Evolutionary conservation across 2,113 vertebrate species (phyloP), one percentile per base, ranked within the genome.

Genomic region (Perca fluviatilis): DNA sequence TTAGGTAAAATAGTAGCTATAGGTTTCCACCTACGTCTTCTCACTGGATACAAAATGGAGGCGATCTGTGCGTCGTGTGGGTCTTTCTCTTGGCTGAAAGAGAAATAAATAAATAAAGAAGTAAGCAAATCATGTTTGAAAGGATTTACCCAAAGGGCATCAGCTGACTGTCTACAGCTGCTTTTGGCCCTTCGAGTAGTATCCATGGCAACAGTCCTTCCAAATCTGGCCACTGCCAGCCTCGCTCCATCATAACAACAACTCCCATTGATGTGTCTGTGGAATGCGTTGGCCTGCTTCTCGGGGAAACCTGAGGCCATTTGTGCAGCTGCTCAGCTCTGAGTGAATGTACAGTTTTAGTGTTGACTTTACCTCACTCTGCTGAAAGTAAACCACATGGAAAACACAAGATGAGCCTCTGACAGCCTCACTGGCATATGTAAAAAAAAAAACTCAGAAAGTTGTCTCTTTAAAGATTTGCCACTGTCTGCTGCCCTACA

Each of bases 151-250:
- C 92, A 87, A 74, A 89, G 82, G 92, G 88, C 79, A 92, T 94
- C 93, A 95, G 94, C 94, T 93, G 91, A 93, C 93, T 91, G 89
- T 86, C 88, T 92, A 85, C 90, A 92, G 94, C 93, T 95, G 95
- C 93, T 93, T 92, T 90, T 61, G 80, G 86, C 93, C 87, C 82
- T 83, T 69, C 6, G 61, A 87, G 84, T 78, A 74, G 93, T 95
- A 90, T 90, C 93, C 93, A 93, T 95, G 87, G 94, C 86, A 92
- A 95, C 94, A 91, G 90, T 70, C 80, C 61, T 89, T 88, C 87
- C 82, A 86, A 92, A 93, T 92, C 88, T 88, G 88, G 79, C 91
- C 87, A 63, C 83, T 89, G 86, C 88, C 86, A 70, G 89, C 81
- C 84, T 77, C 80, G 36, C 90, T 89, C 86, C 89, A 91, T 94